Conservation (phyloP, 2,113 vertebrate species). For the Eurystomus gularis region DNA sequence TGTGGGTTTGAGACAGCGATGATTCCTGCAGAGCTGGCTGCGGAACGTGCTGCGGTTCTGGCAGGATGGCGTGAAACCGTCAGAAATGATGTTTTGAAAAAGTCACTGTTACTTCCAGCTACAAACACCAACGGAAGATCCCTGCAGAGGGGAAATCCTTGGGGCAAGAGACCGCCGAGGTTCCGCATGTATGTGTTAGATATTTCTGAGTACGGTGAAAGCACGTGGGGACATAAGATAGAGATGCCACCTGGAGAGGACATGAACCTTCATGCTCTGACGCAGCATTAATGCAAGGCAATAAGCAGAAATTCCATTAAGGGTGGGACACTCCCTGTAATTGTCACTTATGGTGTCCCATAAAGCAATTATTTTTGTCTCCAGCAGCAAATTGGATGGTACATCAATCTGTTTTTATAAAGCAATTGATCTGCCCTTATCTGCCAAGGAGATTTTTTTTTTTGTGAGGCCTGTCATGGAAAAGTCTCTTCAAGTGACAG, state of each 20-base stretch:
- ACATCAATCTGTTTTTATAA: neutral
- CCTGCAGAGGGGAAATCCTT: neutral
- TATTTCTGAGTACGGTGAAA: neutral
- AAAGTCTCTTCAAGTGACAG: neutral
- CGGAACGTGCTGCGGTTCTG: neutral
- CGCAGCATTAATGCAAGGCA: neutral
- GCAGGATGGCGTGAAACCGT: neutral
- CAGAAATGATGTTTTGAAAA: neutral
- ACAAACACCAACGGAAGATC: neutral
- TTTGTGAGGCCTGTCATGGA: neutral
- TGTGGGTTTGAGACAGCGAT: neutral
- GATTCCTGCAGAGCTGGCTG: neutral
- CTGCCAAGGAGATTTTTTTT: neutral
- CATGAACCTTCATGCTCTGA: neutral
- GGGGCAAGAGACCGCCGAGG: neutral
- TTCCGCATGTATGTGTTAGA: rapidly evolving
- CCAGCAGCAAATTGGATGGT: neutral
- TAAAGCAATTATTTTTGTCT: neutral
- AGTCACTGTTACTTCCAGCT: neutral
- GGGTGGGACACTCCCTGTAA: neutral
- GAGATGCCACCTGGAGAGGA: neutral
- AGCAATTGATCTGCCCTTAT: neutral
- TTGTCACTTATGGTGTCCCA: neutral
- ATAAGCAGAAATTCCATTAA: neutral
- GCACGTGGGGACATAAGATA: rapidly evolving